Evolutionary conservation across 2,113 vertebrate genomes (phyloP), one percentile per base, ranked within the genome.

Genomic region (Lophura nycthemera): DNA sequence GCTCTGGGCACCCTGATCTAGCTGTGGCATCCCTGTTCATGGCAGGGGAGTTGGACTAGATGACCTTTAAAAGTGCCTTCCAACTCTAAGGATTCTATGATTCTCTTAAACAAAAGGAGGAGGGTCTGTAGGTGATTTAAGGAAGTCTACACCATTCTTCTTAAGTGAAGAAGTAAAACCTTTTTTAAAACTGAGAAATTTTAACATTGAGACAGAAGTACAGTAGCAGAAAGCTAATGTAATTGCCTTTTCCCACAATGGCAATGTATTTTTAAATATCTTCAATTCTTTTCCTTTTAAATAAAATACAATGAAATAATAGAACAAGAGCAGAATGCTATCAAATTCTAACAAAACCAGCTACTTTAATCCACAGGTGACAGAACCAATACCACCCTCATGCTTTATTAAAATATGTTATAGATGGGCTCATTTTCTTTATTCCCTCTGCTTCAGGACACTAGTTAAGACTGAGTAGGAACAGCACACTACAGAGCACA

Each of bases 251-350:
- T 95, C 67, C 65, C 76, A 67, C 52, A 83, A 52, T 36, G 85
- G 61, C 47, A 86, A 92, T 92, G 89, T 74, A 92, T 93, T 96
- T 96, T 96, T 89, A 95, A 96, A 64, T 77, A 74, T 63, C 75
- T 93, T 83, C 66, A 85, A 61, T 94, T 82, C 66, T 89, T 93
- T 92, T 56, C 70, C 78, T 92, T 89, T 91, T 80, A 92, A 93
- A 96, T 95, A 92, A 95, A 93, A 96, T 73, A 91, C 56, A 1
- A 57, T 74, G 79, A 92, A 93, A 83, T 95, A 93, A 89, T 88
- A 92, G 89, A 93, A 80, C 18, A 69, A 86, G 92, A 87, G 64
- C 12, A 91, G 93, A 96, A 91, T 42, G 34, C 72, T 65, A 82
- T 90, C 73, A 88, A 95, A 86, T 81, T 88, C 80, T 64, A 91